A percentile compares a stretch with the other conserved stretches of the same genome.
Evolutionary conservation across 2,113 vertebrate genomes (phyloP).

Genomic region (Lophochroa leadbeateri): DNA sequence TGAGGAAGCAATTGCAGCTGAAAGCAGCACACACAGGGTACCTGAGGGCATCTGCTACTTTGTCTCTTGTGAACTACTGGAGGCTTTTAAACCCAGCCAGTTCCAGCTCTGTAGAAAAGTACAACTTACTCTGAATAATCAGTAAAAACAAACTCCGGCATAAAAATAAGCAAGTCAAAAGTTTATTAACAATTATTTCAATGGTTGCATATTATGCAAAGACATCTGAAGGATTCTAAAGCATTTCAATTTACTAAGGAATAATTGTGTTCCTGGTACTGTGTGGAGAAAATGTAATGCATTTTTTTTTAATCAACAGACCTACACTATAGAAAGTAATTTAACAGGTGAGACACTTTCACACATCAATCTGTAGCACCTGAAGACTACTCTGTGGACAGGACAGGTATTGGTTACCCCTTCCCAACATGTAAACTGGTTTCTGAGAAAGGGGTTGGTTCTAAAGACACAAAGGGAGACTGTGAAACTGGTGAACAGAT

Average conservation of each 20-base stretch:
- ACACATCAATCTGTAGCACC: fast-evolving
- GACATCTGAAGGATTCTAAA: neutral
- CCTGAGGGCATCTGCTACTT: neutral
- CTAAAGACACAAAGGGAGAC: neutral
- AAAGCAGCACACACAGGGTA: fast-evolving
- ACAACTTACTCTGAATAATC: neutral
- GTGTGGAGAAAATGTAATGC: neutral
- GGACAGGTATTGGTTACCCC: neutral
- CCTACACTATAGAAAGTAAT: neutral
- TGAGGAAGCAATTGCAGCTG: fast-evolving
- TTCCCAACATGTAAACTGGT: neutral
- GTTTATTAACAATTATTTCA: neutral
- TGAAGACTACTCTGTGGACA: neutral
- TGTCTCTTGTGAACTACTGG: neutral
- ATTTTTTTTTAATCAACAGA: neutral
- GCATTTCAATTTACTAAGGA: neutral
- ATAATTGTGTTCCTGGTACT: neutral
- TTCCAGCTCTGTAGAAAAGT: neutral
- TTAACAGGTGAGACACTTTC: neutral
- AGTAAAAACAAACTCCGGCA: neutral
- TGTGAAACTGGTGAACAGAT: neutral
- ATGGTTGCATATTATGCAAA: neutral
- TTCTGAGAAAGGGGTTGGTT: neutral
- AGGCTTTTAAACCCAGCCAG: neutral
- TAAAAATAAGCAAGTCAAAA: neutral